phyloP scores from a whole-genome alignment of 2,797 vertebrate species.

The Fistularia tabacaria region DNA sequence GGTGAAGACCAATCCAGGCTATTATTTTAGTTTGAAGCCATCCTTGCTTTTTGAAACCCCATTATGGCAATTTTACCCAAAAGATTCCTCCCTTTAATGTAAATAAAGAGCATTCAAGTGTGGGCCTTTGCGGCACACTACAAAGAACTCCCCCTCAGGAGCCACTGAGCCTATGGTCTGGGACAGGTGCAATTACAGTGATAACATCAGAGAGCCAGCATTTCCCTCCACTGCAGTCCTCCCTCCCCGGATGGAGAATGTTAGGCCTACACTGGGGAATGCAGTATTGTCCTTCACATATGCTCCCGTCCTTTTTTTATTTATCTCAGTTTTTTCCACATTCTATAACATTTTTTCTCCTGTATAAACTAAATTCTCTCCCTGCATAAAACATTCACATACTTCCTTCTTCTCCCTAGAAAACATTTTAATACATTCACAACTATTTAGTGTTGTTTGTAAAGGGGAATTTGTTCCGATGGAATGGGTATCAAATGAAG shows the following conservation, averaged over 20 bases:
- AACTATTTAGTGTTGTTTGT: conserved; percentile 68
- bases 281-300: conserved; percentile 51
- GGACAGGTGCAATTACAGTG: conserved; percentile 82
- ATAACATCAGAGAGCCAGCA: conserved; percentile 76
- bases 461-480: conserved; percentile 71
- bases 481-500: conserved; percentile 72
- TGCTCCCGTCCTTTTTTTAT: conserved; percentile 19
- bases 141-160: conserved; percentile 73
- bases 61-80: conserved; percentile 71
- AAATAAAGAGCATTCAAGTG: conserved; percentile 79
- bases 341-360: background rate
- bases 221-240: conserved; percentile 61
- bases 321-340: too few relatives aligned
- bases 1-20: conserved; percentile 45
- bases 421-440: conserved; percentile 60
- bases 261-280: conserved; percentile 39
- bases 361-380: conserved; percentile 9
- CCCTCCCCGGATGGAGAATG: conserved; percentile 49
- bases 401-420: conserved; percentile 12
- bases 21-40: conserved; percentile 59
- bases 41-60: conserved; percentile 60
- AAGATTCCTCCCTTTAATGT: conserved; percentile 73
- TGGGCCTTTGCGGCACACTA: conserved; percentile 64
- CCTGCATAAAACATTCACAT: conserved; percentile 1
- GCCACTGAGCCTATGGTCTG: conserved; percentile 62